These are phyloP conservation scores for Oncorhynchus mykiss DNA, from an alignment of 2,113 vertebrate genomes.

Conservation along the genomic window DNA sequence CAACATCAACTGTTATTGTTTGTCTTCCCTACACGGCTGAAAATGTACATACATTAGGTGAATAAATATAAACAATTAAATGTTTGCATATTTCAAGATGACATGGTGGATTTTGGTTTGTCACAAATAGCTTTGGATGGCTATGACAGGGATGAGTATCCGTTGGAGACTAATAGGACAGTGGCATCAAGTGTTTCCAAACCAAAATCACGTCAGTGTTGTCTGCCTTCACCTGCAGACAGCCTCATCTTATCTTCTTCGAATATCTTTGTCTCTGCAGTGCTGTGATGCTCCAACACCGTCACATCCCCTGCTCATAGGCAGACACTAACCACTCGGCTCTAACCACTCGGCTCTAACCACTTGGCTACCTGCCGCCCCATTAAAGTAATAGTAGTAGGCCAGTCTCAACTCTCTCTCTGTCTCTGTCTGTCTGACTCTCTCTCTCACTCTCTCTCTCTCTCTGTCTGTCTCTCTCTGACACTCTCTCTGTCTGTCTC, in stretches of 20 bases:
- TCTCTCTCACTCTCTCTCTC: conserved; percentile 16
- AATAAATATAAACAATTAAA: not conserved
- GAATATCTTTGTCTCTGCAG: conserved; percentile 22
- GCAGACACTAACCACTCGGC: too few relatives aligned
- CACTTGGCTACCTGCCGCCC: too few relatives aligned
- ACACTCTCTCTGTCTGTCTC: too few relatives aligned
- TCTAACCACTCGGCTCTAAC: too few relatives aligned
- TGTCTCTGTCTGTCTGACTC: conserved; percentile 2
- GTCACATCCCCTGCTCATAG: conserved; percentile 28
- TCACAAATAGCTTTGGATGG: conserved; percentile 24
- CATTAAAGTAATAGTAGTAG: too few relatives aligned
- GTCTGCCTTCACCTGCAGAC: conserved; percentile 25
- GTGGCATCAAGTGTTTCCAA: conserved; percentile 11
- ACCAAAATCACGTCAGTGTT: conserved; percentile 37
- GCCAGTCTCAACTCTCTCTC: too few relatives aligned
- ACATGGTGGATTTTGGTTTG: conserved; percentile 31
- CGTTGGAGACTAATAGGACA: conserved; percentile 26
- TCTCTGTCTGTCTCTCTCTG: too few relatives aligned
- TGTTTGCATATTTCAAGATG: not conserved
- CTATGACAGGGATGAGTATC: conserved; percentile 20
- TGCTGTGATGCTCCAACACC: not conserved
- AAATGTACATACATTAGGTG: too few relatives aligned
- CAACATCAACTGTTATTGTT: not conserved
- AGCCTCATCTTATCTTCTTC: conserved; percentile 16
- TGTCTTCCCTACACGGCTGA: too few relatives aligned